Percentiles rank a stretch among this genome's conserved stretches.
These are phyloP conservation scores for Lasioglossum figueresi DNA, from an alignment of 2,888 invertebrate species.

Conservation along the genomic window DNA sequence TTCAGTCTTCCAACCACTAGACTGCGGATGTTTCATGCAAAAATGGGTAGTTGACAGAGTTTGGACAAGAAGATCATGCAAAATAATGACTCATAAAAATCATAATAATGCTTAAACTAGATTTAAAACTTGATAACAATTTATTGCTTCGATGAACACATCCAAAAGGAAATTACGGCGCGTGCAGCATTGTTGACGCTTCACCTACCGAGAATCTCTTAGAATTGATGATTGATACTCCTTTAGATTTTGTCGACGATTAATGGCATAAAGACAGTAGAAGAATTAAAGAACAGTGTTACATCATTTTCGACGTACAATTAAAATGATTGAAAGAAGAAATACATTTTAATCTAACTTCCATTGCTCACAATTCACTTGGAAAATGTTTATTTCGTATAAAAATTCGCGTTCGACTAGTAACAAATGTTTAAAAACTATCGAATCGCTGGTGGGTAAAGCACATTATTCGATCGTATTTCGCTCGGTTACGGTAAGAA, in stretches of 20 bases:
- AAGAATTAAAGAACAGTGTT: neutral
- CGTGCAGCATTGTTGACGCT: neutral
- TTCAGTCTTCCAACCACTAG: neutral
- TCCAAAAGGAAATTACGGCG: neutral
- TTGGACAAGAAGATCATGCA: neutral
- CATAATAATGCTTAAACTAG: neutral
- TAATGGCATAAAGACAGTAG: neutral
- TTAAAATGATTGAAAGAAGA: neutral
- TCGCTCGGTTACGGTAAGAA: neutral
- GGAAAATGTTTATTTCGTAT: neutral
- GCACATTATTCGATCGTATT: neutral
- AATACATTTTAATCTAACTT: neutral
- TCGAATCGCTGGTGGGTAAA: neutral
- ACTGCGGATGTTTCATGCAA: constrained; percentile 5
- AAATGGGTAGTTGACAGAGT: neutral
- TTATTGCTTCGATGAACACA: neutral
- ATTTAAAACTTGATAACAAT: neutral
- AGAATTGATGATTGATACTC: too few relatives aligned
- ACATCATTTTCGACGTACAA: neutral
- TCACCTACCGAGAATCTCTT: neutral
- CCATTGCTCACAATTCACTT: neutral
- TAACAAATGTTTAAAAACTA: neutral
- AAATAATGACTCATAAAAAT: neutral
- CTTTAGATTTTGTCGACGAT: too few relatives aligned
- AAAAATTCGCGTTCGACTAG: neutral